Base-by-base conservation (phyloP, 1,140 invertebrate genomes). In the Pseudomyrmex pallidus region DNA sequence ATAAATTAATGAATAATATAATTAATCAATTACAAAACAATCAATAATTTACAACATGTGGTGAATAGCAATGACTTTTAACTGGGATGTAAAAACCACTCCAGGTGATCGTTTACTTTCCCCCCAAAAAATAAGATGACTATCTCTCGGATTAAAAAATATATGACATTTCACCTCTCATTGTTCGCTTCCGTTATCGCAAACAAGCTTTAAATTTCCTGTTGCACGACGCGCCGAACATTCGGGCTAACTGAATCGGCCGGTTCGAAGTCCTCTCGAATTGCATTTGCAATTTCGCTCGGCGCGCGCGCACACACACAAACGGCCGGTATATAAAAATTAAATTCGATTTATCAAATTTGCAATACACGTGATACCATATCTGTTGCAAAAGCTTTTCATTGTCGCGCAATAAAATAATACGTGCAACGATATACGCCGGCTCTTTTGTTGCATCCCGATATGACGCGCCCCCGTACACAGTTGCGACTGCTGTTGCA, bases 281-380 rank as follows among this genome's bases (percentile, higher is more conserved):
- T 70, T n/a, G 22, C 25, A 59, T 57, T 70, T 57, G 57, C 35
- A 78, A 70, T 59, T 59, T 48, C 44, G 48, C 66, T 72, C 52
- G 20, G 5, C 4, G 35, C 35, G 35, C 35, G 25, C 25, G 3
- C 2, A 25, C 25, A 35, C 4, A 25, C 22, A 25, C 1, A 1
- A 35, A 13, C 9, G 25, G 25, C 13, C 44, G 12, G 12, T 25
- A 8, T 59, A 59, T 48, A 59, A 20, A 20, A 59, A 59, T 63
- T 64, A 76, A 76, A 64, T 72, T 80, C 66, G 13, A 50, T 80
- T 80, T 70, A 70, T 59, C 12, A 70, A 72, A 80, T 70, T 80
- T 48, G 66, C 52, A 12, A 72, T 80, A 80, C 35, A 35, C 35
- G 35, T 5, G 35, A 35, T 35, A 5, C 35, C 2, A 35, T 35